These are phyloP conservation scores for Cloeon dipterum DNA, from an alignment of 2,888 invertebrate species.

Conservation along the genomic window DNA sequence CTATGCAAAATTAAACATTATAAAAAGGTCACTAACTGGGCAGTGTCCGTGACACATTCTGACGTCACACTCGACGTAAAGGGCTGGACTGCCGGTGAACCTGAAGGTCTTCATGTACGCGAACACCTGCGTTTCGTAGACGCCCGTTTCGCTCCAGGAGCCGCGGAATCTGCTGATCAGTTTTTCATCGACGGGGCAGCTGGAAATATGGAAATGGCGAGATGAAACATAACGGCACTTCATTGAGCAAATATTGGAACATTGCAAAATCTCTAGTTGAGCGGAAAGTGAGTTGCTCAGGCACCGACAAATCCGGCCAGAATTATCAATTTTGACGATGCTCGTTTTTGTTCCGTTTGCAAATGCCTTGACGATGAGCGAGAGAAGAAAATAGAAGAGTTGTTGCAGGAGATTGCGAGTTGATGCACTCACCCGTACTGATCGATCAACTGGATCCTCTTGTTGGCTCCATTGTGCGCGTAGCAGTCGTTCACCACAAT, in stretches of 20 bases:
- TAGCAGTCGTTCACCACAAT: conserved; percentile 86
- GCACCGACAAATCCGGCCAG: neutral
- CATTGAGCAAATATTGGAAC: conserved; percentile 9
- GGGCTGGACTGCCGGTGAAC: conserved; percentile 80
- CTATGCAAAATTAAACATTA: too few relatives aligned
- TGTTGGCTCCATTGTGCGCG: conserved; percentile 83
- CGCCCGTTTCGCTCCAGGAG: conserved; percentile 76
- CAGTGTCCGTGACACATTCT: conserved; percentile 89
- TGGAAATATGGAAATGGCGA: too few relatives aligned
- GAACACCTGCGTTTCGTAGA: conserved; percentile 82
- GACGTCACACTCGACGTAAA: conserved; percentile 86
- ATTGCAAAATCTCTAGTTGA: neutral
- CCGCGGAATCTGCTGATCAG: conserved; percentile 78
- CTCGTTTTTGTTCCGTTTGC: neutral
- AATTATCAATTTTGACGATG: too few relatives aligned
- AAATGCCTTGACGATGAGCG: neutral
- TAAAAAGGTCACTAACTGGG: conserved; percentile 73
- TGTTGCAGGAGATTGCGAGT: too few relatives aligned
- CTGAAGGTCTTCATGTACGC: conserved; percentile 89
- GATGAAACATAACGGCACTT: too few relatives aligned
- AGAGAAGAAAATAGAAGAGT: neutral
- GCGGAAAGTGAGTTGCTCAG: neutral
- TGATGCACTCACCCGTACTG: conserved; percentile 48
- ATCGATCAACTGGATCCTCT: conserved; percentile 76
- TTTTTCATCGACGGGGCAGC: conserved; percentile 82